A percentile compares a stretch with the other conserved stretches of the same genome.
These are phyloP conservation scores for Melieria omissa DNA, from an alignment of 2,888 invertebrate genomes.

Conservation along the genomic window DNA sequence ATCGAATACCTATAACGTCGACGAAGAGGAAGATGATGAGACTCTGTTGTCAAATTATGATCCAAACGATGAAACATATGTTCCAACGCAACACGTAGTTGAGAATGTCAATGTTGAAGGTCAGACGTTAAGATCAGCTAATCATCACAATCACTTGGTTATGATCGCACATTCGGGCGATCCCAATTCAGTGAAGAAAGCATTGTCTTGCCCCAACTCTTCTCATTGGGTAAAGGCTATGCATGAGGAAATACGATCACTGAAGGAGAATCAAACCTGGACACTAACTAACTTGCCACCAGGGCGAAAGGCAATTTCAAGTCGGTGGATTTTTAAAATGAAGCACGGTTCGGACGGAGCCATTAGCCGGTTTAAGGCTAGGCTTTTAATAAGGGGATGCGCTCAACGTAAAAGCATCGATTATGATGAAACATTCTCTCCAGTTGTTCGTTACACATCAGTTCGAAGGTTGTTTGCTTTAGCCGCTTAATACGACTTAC, in stretches of 20 bases:
- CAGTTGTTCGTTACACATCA: neutral
- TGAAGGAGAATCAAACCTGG: conserved; percentile 12
- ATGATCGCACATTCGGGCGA: no score
- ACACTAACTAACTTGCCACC: neutral
- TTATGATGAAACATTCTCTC: conserved; percentile 3
- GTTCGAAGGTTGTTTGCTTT: neutral
- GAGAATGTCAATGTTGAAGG: no score
- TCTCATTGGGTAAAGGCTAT: conserved; percentile 10
- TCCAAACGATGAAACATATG: no score
- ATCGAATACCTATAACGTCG: neutral
- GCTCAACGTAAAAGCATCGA: conserved; percentile 13
- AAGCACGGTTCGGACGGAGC: conserved; percentile 2
- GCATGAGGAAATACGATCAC: neutral
- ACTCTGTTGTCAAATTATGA: no score
- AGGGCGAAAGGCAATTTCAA: neutral
- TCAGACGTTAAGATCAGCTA: no score
- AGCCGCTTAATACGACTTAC: conserved; percentile 2
- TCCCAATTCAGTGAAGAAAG: conserved; percentile 2
- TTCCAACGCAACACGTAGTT: no score
- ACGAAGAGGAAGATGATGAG: no score
- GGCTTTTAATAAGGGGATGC: conserved; percentile 19
- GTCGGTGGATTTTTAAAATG: no score
- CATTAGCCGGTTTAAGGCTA: conserved; percentile 23
- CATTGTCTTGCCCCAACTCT: neutral
- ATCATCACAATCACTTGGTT: no score